Evolutionary conservation across 2,113 vertebrate genomes (phyloP).

Genomic region (Elanus axillaris): DNA sequence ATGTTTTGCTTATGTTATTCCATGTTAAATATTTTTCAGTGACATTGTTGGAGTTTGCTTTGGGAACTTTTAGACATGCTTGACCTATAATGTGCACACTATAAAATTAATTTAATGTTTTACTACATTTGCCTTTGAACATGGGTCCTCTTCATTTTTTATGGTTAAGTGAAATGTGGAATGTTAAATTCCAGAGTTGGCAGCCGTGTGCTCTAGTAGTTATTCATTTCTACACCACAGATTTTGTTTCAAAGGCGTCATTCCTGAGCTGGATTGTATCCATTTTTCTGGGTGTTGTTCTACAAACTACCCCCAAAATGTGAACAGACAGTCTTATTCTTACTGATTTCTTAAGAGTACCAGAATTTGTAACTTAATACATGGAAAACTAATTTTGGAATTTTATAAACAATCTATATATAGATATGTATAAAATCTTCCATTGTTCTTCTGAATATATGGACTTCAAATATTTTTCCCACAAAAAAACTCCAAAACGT

Average conservation of each 20-base stretch:
- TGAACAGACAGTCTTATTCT: background rate
- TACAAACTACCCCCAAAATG: background rate
- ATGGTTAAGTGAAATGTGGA: slow-evolving; percentile 57
- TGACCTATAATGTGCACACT: slow-evolving; percentile 33
- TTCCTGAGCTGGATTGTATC: slow-evolving; percentile 31
- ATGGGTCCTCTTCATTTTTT: slow-evolving; percentile 62
- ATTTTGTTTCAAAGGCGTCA: slow-evolving; percentile 58
- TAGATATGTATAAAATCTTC: background rate
- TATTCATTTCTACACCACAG: slow-evolving; percentile 50
- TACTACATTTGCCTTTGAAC: slow-evolving; percentile 55
- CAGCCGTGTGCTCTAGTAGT: slow-evolving; percentile 13
- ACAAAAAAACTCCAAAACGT: background rate
- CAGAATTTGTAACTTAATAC: background rate
- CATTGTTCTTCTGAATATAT: background rate
- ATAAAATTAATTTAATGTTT: slow-evolving; percentile 66
- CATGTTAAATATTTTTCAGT: slow-evolving; percentile 27
- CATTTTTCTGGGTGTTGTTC: slow-evolving; percentile 29
- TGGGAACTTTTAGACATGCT: slow-evolving; percentile 50
- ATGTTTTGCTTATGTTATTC: background rate
- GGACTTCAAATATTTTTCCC: background rate
- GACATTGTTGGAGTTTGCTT: slow-evolving; percentile 27
- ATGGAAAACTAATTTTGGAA: background rate
- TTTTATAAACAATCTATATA: background rate
- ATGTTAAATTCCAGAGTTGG: slow-evolving; percentile 55
- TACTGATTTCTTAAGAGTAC: background rate